phyloP scores from a whole-genome alignment of 2,797 vertebrate genomes.

The Pachyuromys duprasi region DNA sequence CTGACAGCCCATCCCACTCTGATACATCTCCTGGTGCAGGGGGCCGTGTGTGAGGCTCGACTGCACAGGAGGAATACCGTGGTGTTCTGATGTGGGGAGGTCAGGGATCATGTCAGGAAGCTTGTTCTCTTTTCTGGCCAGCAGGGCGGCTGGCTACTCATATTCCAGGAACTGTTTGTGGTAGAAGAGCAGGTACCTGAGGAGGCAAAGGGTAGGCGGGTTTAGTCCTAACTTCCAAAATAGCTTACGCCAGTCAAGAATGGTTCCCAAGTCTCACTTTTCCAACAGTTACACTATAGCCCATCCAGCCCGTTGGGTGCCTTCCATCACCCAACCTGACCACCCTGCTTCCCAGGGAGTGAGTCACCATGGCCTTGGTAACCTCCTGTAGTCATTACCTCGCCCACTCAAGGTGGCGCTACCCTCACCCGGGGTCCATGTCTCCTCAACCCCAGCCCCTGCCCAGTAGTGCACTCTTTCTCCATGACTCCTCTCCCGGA shows the following conservation, averaged over 20 bases:
- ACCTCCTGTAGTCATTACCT: neutral
- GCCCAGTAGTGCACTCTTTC: neutral
- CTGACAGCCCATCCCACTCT: conserved; percentile 65
- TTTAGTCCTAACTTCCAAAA: neutral
- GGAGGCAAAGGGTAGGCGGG: neutral
- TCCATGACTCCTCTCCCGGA: neutral
- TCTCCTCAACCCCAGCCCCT: neutral
- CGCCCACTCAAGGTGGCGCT: accelerated
- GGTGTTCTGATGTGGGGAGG: conserved; percentile 90
- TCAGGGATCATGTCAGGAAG: conserved; percentile 89
- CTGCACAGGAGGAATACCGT: conserved; percentile 78
- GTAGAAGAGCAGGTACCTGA: conserved; percentile 98
- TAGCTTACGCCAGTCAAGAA: neutral
- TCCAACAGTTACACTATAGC: neutral
- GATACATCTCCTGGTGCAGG: conserved; percentile 87
- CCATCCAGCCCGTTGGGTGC: neutral
- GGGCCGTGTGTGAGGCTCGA: conserved; percentile 84
- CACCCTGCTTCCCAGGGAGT: neutral
- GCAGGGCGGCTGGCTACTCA: conserved; percentile 91
- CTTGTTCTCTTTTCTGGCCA: conserved; percentile 82
- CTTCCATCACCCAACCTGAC: neutral
- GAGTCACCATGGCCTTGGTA: neutral
- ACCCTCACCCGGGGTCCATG: accelerated
- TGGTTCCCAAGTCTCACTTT: neutral
- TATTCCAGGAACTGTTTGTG: conserved; percentile 99